Evolutionary conservation across 2,113 vertebrate genomes (phyloP).

Genomic region (Rhabdomys dilectus): DNA sequence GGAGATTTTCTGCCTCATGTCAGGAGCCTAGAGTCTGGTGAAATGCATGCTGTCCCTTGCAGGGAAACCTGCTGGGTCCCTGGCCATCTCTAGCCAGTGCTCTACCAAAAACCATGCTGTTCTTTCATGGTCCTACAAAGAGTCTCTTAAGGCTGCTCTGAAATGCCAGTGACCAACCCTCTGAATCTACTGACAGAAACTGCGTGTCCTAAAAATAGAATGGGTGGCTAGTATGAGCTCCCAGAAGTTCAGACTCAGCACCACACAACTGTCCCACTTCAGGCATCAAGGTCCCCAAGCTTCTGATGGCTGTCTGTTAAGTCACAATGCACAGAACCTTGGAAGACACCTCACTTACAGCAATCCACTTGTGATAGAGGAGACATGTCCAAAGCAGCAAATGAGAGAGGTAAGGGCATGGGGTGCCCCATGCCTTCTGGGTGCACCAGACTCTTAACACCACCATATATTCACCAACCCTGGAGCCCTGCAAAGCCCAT

Average conservation of each 20-base stretch:
- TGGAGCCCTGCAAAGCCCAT: not conserved
- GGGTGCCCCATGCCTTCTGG: rapidly evolving
- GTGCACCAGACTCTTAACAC: not conserved
- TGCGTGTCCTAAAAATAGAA: not conserved
- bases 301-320: not conserved
- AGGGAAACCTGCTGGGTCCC: too few species aligned
- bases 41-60: too few species aligned
- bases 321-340: not conserved
- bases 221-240: not conserved
- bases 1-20: too few species aligned
- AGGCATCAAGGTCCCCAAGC: not conserved
- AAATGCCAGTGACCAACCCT: not conserved
- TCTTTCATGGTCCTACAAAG: too few species aligned
- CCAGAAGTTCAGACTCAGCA: not conserved
- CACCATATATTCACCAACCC: not conserved
- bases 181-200: not conserved
- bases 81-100: too few species aligned
- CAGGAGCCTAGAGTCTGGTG: too few species aligned
- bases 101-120: too few species aligned
- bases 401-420: not conserved
- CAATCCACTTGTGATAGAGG: not conserved
- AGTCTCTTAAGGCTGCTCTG: not conserved
- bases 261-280: not conserved
- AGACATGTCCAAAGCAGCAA: not conserved
- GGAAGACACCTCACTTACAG: not conserved